Evolutionary conservation across 2,113 vertebrate genomes (phyloP).

Genomic region (Hippopotamus amphibius): DNA sequence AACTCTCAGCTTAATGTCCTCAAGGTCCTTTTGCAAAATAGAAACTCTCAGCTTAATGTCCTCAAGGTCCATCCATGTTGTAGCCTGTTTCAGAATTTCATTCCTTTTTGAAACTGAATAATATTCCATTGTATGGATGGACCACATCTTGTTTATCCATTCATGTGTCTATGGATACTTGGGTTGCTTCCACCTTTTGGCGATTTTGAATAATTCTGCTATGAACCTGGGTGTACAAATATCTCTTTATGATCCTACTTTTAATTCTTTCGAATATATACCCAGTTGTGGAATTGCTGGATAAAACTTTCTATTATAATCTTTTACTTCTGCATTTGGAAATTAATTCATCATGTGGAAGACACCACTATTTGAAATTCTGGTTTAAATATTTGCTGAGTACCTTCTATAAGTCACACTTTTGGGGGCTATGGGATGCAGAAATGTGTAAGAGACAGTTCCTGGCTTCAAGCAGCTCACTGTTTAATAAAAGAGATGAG

Average conservation of each 20-base stretch:
- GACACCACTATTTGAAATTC: accelerated
- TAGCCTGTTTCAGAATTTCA: not conserved
- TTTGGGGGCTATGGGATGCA: not conserved
- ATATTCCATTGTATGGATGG: not conserved
- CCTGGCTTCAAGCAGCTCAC: not conserved
- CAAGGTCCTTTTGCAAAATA: not conserved
- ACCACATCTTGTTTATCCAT: not conserved
- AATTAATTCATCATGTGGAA: accelerated
- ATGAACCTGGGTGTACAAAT: accelerated
- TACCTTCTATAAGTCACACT: accelerated
- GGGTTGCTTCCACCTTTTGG: not conserved
- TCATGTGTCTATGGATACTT: too few relatives aligned
- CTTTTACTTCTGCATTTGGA: not conserved
- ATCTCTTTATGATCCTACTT: not conserved
- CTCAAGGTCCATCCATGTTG: accelerated
- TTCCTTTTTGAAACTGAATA: not conserved
- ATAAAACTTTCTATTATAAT: not conserved
- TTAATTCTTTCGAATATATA: not conserved
- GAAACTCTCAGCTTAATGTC: too few relatives aligned
- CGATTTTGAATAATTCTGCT: accelerated
- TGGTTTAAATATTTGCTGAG: not conserved
- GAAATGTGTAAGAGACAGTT: not conserved
- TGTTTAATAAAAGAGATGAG: not conserved
- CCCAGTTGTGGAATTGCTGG: not conserved
- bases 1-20: too few relatives aligned